Evolutionary conservation across 2,888 invertebrate species (phyloP).

Genomic region (Lycophotia porphyrea): DNA sequence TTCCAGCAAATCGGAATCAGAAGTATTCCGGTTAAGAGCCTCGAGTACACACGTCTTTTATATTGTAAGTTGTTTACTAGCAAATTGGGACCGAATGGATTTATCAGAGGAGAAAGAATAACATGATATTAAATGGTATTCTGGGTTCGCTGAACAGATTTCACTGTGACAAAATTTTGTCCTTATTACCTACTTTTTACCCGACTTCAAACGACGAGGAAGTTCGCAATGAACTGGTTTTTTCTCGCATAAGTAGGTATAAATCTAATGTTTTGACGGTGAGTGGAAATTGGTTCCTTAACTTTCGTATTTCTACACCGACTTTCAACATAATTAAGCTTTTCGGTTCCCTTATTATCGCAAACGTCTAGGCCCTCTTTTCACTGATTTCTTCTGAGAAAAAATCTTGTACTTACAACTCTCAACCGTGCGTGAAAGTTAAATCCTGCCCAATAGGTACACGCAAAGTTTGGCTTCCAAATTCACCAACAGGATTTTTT

Average conservation of each 20-base stretch:
- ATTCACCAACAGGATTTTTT: background rate
- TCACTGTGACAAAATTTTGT: background rate
- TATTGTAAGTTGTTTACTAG: constrained; percentile 45
- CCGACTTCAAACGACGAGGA: background rate
- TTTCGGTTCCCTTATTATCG: too few relatives aligned
- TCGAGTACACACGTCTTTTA: constrained; percentile 41
- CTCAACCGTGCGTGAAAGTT: background rate
- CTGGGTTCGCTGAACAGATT: background rate
- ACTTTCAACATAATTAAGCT: too few relatives aligned
- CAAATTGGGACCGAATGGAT: constrained; percentile 52
- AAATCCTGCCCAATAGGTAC: background rate
- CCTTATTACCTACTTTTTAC: background rate
- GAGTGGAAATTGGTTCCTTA: too few relatives aligned
- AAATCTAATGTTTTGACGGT: too few relatives aligned
- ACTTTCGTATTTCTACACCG: too few relatives aligned
- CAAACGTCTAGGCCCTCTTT: background rate
- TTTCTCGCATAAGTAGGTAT: background rate
- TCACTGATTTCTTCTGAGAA: background rate
- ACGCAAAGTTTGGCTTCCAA: background rate
- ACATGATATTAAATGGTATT: background rate
- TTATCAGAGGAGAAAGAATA: constrained; percentile 7
- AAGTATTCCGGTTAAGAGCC: constrained; percentile 68
- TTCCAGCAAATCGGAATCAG: constrained; percentile 79
- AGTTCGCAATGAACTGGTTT: background rate
- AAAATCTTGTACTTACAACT: background rate